phyloP scores from a whole-genome alignment of 2,888 invertebrate species.

The Rhagium mordax region DNA sequence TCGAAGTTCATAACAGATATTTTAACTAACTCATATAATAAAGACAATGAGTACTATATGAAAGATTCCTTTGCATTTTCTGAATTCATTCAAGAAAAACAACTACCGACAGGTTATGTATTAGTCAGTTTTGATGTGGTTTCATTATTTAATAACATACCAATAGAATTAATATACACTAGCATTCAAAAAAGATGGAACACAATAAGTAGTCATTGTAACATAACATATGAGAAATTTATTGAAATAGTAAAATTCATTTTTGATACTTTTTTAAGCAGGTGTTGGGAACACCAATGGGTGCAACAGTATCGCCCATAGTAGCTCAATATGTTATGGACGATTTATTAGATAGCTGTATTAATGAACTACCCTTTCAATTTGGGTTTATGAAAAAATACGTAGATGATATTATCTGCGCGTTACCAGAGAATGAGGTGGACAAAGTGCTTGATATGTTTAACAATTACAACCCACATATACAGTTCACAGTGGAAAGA shows the following conservation, averaged over 20 bases:
- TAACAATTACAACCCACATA: neutral
- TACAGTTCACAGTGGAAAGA: neutral
- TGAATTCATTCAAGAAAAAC: slow-evolving; percentile 19
- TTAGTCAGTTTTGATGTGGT: neutral
- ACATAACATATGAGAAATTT: neutral
- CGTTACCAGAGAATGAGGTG: no score
- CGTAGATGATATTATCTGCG: neutral
- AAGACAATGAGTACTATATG: slow-evolving; percentile 9
- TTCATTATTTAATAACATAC: neutral
- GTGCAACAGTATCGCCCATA: neutral
- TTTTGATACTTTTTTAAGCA: neutral
- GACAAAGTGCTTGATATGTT: no score
- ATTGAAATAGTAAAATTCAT: neutral
- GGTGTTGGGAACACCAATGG: neutral
- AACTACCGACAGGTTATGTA: neutral
- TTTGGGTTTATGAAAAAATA: neutral
- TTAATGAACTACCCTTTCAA: neutral
- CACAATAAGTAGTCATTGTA: neutral
- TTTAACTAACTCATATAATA: slow-evolving; percentile 15
- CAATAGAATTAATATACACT: neutral
- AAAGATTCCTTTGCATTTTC: slow-evolving; percentile 21
- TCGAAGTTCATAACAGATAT: slow-evolving; percentile 16
- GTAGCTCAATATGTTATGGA: neutral
- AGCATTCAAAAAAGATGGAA: neutral
- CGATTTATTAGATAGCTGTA: neutral